Percentiles rank a stretch among this genome's conserved stretches.
Evolutionary conservation across 2,113 vertebrate genomes (phyloP).

Genomic region (Catharus fuscescens): DNA sequence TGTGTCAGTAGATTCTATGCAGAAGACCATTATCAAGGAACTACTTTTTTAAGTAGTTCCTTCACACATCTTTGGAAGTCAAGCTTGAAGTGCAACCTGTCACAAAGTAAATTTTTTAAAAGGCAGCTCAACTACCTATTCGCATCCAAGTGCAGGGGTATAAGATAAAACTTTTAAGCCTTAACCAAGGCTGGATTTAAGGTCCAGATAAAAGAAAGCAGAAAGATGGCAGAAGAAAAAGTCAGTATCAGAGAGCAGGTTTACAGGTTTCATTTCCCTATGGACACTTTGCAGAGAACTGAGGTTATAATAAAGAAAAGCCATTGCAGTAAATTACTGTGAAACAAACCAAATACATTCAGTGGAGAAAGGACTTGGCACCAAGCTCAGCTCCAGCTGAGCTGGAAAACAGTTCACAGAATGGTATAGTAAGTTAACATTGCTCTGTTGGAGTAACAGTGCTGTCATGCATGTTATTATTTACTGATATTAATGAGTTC

Average conservation of each 20-base stretch:
- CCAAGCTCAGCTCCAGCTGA: neutral
- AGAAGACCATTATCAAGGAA: neutral
- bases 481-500: neutral
- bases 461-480: neutral
- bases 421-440: neutral
- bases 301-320: neutral
- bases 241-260: neutral
- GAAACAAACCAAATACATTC: neutral
- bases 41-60: neutral
- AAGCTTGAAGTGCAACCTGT: neutral
- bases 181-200: neutral
- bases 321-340: neutral
- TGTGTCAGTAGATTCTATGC: neutral
- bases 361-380: neutral
- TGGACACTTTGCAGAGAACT: neutral
- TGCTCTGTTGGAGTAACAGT: neutral
- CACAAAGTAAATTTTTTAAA: neutral
- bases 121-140: neutral
- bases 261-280: neutral
- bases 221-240: neutral
- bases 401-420: neutral
- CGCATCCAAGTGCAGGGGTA: neutral
- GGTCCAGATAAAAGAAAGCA: neutral
- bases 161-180: neutral
- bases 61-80: neutral